Conservation (phyloP, 2,797 vertebrate genomes). For the Epinephelus awoara region DNA sequence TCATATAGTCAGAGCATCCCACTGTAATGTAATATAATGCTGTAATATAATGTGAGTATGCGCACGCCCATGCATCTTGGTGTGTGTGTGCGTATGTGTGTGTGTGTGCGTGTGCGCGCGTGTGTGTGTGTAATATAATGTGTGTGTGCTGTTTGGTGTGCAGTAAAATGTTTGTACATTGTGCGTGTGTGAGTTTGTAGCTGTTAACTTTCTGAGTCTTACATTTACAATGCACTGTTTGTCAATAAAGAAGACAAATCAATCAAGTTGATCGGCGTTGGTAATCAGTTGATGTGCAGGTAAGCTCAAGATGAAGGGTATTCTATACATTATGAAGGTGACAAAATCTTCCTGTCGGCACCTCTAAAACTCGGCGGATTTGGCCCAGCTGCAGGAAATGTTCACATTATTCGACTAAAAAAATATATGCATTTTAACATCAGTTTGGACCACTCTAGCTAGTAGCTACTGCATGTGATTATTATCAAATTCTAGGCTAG, state of each 20-base stretch:
- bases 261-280: slow-evolving; percentile 35
- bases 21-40: slow-evolving; percentile 73
- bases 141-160: slow-evolving; percentile 73
- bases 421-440: no score
- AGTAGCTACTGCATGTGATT: no score
- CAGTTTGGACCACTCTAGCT: no score
- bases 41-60: slow-evolving; percentile 76
- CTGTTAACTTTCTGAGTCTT: slow-evolving; percentile 79
- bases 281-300: slow-evolving; percentile 1
- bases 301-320: background rate
- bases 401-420: no score
- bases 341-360: no score
- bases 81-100: slow-evolving; percentile 37
- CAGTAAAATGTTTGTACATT: slow-evolving; percentile 81
- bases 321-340: no score
- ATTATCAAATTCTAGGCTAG: no score
- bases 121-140: slow-evolving; percentile 57
- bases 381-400: no score
- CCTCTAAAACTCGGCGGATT: no score
- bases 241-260: slow-evolving; percentile 81
- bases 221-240: slow-evolving; percentile 81
- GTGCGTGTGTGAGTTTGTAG: slow-evolving; percentile 80
- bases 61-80: slow-evolving; percentile 57
- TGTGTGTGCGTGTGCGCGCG: slow-evolving; percentile 27
- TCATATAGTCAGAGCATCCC: slow-evolving; percentile 67